phyloP scores from a whole-genome alignment of 2,888 invertebrate genomes.

The Cantharis flavilabris region DNA sequence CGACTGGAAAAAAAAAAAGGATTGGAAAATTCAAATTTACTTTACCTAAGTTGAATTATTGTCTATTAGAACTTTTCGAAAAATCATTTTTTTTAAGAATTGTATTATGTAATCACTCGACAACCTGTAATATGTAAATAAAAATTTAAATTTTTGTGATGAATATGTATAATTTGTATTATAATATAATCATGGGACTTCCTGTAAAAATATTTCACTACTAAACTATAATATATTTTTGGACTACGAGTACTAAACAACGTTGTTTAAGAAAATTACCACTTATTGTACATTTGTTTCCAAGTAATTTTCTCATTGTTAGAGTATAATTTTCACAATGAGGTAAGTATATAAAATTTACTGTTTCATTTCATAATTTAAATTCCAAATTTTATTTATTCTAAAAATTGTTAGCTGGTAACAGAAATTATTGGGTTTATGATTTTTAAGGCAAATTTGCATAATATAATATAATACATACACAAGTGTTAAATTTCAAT shows the following conservation, averaged over 20 bases:
- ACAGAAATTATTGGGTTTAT: background rate
- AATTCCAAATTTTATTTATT: background rate
- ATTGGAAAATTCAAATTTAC: background rate
- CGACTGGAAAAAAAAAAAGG: too few relatives aligned
- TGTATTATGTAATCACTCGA: background rate
- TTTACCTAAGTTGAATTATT: conserved; percentile 3
- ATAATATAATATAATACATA: background rate
- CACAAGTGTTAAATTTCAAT: background rate
- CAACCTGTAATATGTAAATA: conserved; percentile 32
- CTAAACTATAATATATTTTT: conserved; percentile 3
- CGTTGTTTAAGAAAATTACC: background rate
- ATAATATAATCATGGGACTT: conserved; percentile 42
- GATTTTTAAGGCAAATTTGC: background rate
- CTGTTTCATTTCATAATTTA: background rate
- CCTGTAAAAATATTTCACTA: conserved; percentile 32
- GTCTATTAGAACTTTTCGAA: background rate
- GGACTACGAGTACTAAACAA: background rate
- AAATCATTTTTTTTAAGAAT: background rate
- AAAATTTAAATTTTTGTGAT: conserved; percentile 36
- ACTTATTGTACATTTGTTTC: background rate
- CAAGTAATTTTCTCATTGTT: background rate
- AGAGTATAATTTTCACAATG: background rate
- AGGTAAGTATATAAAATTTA: background rate
- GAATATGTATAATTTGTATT: conserved; percentile 42
- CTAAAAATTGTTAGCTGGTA: background rate